Base-by-base conservation (phyloP, 1,140 invertebrate genomes). In the Phthorimaea operculella region DNA sequence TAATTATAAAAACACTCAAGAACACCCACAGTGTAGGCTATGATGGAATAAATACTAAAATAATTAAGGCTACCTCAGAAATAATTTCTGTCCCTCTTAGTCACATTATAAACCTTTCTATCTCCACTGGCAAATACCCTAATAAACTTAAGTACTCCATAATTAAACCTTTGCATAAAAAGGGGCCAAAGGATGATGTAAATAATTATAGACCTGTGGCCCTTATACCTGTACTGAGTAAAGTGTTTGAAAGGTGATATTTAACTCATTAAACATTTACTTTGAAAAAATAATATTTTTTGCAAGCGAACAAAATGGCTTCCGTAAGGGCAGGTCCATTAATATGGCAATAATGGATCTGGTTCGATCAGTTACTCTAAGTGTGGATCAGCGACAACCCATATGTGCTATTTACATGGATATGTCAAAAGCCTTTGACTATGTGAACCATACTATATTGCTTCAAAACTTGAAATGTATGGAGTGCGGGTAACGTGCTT, bases 21-120 rank as follows among this genome's bases (percentile, higher is more conserved):
- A 59, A 59, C 42, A 59, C 57, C 4, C 39, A 50, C 34, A 59
- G 58, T 33, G 53, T 52, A 11, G 58, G 52, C 10, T 52, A 55
- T 36, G 58, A 59, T 59, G 49, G 21, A 11, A 52, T 59, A n/a
- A 14, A 4, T 51, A 59, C 58, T 16, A 51, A 55, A 14, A 39
- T 55, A 12, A 21, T 60, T n/a, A 60, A 60, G 49, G 47, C 51
- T 9, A 17, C 28, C n/a, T 55, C 39, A 8, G 39, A 48, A 28
- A 21, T 17, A 5, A 53, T 58, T 9, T 14, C 51, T 16, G n/a
- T 21, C 18, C 33, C 34, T 2, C 14, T 52, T 6, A 28, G 34
- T 11, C 28, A 52, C 34, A 33, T 57, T 1, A 33, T 52, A 15
- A 57, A 57, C 17, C 14, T 52, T 14, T 52, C 16, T 5, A 51